Evolutionary conservation across 2,113 vertebrate species (phyloP).

Genomic region (Seriola quinqueradiata): DNA sequence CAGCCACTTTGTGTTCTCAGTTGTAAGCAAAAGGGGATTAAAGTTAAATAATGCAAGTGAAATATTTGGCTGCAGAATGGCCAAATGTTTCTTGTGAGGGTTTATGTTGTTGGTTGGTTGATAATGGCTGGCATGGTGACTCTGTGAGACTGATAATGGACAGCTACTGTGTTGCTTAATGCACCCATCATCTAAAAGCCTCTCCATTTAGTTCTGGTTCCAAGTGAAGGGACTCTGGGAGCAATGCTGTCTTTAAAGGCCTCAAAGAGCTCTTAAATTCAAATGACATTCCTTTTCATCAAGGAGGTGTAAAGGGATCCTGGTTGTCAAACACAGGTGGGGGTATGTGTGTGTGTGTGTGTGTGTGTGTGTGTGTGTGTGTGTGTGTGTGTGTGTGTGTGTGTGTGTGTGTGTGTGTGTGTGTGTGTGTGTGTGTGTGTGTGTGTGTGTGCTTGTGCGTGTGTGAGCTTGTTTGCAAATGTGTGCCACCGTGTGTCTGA

Average conservation of each 20-base stretch:
- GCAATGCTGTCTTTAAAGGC: slow-evolving; percentile 65
- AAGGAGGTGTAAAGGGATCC: slow-evolving; percentile 58
- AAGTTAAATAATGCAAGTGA: slow-evolving; percentile 63
- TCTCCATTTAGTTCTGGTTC: slow-evolving; percentile 59
- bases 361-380: too few relatives aligned
- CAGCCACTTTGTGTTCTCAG: slow-evolving; percentile 53
- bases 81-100: slow-evolving; percentile 56
- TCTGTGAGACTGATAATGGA: slow-evolving; percentile 69
- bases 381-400: not conserved
- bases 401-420: not conserved
- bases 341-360: not conserved
- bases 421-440: not conserved
- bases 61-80: slow-evolving; percentile 64
- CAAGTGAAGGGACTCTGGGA: slow-evolving; percentile 61
- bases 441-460: not conserved
- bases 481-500: not conserved
- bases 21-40: slow-evolving; percentile 67
- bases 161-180: slow-evolving; percentile 63
- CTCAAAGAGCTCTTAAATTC: slow-evolving; percentile 67
- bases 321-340: slow-evolving; percentile 45
- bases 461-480: slow-evolving; percentile 4
- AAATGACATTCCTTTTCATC: slow-evolving; percentile 56
- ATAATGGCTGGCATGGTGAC: slow-evolving; percentile 60
- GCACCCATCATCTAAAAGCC: slow-evolving; percentile 69
- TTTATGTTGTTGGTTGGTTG: slow-evolving; percentile 60